Base-by-base conservation (phyloP, 2,888 invertebrate genomes). In the Mimachlamys varia region DNA sequence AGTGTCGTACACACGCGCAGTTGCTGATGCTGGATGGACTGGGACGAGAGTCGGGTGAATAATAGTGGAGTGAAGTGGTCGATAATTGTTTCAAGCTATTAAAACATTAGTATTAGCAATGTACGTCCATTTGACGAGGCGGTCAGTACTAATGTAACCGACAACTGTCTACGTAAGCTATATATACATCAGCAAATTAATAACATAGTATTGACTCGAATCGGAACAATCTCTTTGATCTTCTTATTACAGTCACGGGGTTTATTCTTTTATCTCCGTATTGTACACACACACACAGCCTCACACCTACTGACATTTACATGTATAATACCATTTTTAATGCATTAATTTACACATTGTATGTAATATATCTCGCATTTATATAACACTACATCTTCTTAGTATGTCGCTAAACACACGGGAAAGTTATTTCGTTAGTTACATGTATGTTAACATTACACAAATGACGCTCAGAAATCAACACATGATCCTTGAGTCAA, bases 31-130 rank as follows among this genome's bases (percentile, higher is more conserved):
- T 27, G 33, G 76, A 76, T 76, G 76, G 76, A 76, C 58, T 58
- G 58, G 58, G 58, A 58, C 58, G 58, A 58, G 58, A 33, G 76
- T 33, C 76, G 76, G 76, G 33, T 76, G 76, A 15, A 76, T 76
- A 33, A 76, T 76, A 76, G 76, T 33, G 76, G 76, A 76, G 76
- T 76, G 76, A 76, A 76, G 76, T 76, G 76, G 76, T 76, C 76
- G 76, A 76, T 76, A 76, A 76, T 76, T 76, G 76, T 76, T 76
- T 76, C 76, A 76, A 76, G 76, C 76, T 76, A 76, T 76, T 76
- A 76, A 76, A 76, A 76, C 76, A 33, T 76, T 76, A 76, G 76
- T 76, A 76, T 27, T 33, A 76, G 76, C 13, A 27, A 33, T 76
- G 76, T 33, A 76, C 76, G 76, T 76, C 76, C 76, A 33, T 76